These are phyloP conservation scores for Diorhabda carinulata DNA, from an alignment of 1,140 invertebrate species.

Conservation along the genomic window DNA sequence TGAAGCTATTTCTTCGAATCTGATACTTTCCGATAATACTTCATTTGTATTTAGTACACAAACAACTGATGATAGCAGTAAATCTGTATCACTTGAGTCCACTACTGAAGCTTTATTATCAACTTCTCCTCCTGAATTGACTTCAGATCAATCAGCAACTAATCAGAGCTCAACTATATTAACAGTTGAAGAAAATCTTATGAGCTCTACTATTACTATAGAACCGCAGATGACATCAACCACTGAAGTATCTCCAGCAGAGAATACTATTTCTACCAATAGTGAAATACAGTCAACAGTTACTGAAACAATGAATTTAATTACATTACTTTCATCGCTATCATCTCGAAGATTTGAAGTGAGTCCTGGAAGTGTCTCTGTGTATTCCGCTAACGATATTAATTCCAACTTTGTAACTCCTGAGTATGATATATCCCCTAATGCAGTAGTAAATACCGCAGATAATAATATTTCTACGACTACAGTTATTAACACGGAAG, in stretches of 20 bases:
- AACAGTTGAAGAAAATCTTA: neutral
- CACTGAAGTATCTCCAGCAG: conserved; percentile 27
- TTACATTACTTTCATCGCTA: conserved; percentile 28
- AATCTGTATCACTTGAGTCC: conserved; percentile 4
- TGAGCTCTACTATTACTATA: conserved; percentile 12
- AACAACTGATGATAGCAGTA: conserved; percentile 17
- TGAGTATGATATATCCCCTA: conserved; percentile 40
- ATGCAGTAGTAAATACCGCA: conserved; percentile 26
- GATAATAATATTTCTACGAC: no score
- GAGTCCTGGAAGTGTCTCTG: conserved; percentile 41
- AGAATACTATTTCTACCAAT: conserved; percentile 25
- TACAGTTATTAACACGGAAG: no score
- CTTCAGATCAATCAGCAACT: neutral
- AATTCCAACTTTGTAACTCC: conserved; percentile 47
- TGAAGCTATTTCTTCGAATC: neutral
- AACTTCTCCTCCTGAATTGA: conserved; percentile 23
- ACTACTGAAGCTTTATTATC: conserved; percentile 24
- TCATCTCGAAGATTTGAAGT: conserved; percentile 38
- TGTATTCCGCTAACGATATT: conserved; percentile 44
- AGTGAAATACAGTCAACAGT: neutral
- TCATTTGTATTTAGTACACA: conserved; percentile 6
- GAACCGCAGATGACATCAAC: conserved; percentile 10
- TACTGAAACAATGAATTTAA: conserved; percentile 7
- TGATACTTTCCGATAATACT: neutral
- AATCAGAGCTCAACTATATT: neutral